phyloP scores from a whole-genome alignment of 2,113 vertebrate species.

The Ammodytes marinus region DNA sequence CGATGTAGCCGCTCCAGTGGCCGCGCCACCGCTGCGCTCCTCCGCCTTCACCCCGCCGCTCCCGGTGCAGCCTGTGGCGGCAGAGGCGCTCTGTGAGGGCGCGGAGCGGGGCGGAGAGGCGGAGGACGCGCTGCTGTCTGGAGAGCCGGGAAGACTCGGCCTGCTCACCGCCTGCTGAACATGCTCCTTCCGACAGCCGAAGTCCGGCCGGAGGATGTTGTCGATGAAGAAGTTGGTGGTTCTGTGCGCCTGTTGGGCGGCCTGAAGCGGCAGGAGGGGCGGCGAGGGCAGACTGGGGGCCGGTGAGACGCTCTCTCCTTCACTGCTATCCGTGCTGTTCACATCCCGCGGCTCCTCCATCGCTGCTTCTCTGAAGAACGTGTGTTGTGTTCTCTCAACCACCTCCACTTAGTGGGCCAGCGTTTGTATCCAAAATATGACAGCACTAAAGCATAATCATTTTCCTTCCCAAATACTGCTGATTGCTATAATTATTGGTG shows the following conservation, averaged over 20 bases:
- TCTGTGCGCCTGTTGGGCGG: slow-evolving; percentile 86
- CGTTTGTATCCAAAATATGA: slow-evolving; percentile 58
- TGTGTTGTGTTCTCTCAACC: slow-evolving; percentile 63
- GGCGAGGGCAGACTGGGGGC: slow-evolving; percentile 81
- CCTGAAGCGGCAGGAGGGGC: slow-evolving; percentile 81
- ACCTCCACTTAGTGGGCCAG: slow-evolving; percentile 57
- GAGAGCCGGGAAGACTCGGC: slow-evolving; percentile 82
- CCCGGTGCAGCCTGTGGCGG: slow-evolving; percentile 1
- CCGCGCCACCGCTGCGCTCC: slow-evolving; percentile 75
- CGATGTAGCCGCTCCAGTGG: slow-evolving; percentile 80
- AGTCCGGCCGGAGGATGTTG: slow-evolving; percentile 93
- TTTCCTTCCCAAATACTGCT: slow-evolving; percentile 26
- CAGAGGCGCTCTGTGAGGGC: slow-evolving; percentile 57
- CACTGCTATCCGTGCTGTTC: slow-evolving; percentile 82
- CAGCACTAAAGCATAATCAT: slow-evolving; percentile 47
- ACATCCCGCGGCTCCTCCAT: slow-evolving; percentile 83
- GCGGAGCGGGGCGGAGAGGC: no score
- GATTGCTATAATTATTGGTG: slow-evolving; percentile 25
- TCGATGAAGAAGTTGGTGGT: slow-evolving; percentile 96
- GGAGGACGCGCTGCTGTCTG: slow-evolving; percentile 84
- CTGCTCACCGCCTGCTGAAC: slow-evolving; percentile 79
- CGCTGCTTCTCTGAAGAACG: slow-evolving; percentile 66
- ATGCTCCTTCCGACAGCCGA: slow-evolving; percentile 89
- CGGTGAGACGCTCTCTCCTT: slow-evolving; percentile 85
- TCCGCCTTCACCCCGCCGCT: slow-evolving; percentile 70